Evolutionary conservation across 2,797 vertebrate genomes (phyloP), one percentile per base, ranked within the genome.

Genomic region (Xenops minutus): DNA sequence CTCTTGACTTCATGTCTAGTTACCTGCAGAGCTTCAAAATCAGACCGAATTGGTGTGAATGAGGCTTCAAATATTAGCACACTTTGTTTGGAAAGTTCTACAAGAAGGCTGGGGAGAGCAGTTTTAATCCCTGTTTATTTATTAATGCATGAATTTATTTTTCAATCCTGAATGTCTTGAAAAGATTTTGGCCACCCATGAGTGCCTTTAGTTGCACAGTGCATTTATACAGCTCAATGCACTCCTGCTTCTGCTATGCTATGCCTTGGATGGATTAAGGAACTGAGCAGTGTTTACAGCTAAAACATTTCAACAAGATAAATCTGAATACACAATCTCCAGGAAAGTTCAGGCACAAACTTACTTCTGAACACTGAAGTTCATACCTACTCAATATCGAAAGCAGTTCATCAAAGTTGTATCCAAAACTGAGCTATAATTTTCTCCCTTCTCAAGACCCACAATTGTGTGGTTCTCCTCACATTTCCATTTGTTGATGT

Each of bases 1-100:
- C 76, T 91, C 79, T 34, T 72, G 79, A 84, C 69, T 93, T 94
- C 56, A 51, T 12, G 21, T 72, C 54, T 84, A 84, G 88, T 72
- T 94, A 89, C 94, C 91, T 75, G 68, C 95, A 88, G 95, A 95
- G 94, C 55, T 92, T 89, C 74, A 87, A 89, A 96, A 94, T 90
- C 61, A 71, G 51, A 64, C 48, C 39, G 32, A 87, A 94, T 43
- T 15, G 15, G 76, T 58, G 83, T 43, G 88, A 92, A 90, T 22
- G 68, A 86, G 51, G 23, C 61, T 89, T 82, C 52, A 76, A 89
- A 68, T 87, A 89, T 88, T 76, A 94, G 49, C 41, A 71, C 29
- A 6, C 34, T 94, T 88, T 85, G 71, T 93, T 91, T 8, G 3
- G 29, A 69, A 95, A 83, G 29, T 76, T 72, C 51, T 51, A 73